Evolutionary conservation across 2,797 vertebrate genomes (phyloP).

Genomic region (Acridotheres tristis): DNA sequence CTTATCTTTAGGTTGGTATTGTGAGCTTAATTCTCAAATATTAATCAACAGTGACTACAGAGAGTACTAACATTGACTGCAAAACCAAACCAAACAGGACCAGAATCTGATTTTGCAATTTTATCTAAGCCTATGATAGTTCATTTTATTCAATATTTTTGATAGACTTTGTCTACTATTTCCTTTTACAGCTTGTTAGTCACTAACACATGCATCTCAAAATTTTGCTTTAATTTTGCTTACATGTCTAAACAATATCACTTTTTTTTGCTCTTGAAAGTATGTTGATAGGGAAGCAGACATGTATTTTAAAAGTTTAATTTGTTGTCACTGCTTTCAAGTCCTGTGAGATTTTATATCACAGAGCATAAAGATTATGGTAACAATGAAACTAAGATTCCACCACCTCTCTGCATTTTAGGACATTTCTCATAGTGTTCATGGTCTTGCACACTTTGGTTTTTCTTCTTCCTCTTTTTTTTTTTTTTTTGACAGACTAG

Average conservation of each 20-base stretch:
- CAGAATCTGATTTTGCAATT: background rate
- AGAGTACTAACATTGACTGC: background rate
- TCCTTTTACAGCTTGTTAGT: background rate
- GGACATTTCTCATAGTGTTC: background rate
- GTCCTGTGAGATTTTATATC: background rate
- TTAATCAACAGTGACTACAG: background rate
- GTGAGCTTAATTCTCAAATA: background rate
- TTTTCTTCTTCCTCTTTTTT: background rate
- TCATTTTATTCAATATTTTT: background rate
- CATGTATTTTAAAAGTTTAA: background rate
- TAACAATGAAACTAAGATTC: background rate
- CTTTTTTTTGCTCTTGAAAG: background rate
- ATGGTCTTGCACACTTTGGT: background rate
- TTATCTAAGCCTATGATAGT: background rate
- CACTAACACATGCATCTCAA: background rate
- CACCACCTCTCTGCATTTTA: background rate
- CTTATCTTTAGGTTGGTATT: background rate
- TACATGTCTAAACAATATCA: background rate
- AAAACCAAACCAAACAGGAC: background rate
- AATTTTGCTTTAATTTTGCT: background rate
- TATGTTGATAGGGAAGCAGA: background rate
- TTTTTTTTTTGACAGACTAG: background rate
- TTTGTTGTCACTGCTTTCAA: background rate
- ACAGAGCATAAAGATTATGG: background rate
- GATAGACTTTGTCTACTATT: background rate